Base-by-base conservation (phyloP, 1,140 invertebrate species). In the Meloidogyne hapla region DNA sequence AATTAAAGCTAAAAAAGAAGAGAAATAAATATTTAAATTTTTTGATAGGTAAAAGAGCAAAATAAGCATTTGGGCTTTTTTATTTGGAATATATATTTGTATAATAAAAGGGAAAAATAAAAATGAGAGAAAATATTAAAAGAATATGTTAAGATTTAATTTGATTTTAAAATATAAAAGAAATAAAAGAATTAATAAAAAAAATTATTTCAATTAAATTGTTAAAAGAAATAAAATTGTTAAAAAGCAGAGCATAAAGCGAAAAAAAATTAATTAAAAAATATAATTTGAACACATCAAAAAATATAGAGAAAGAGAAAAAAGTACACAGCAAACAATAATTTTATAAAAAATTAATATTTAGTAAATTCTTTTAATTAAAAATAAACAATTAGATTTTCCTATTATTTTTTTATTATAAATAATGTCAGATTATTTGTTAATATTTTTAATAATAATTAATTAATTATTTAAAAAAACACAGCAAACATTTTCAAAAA, bases 1-100 rank as follows among this genome's bases (percentile, higher is more conserved):
- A 42, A 83, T 68, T 23, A 87, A 77, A 21, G 86, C 85, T 86
- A 75, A 79, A 85, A 76, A 67, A 26, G 45, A 40, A 18, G 25
- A 18, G 25, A n/a, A 56, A 56, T 5, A n/a, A n/a, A 56, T 56
- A 15, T 42, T n/a, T 6, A 8, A n/a, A 21, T 9, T 26, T 15
- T 1, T n/a, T 28, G 21, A n/a, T 28, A 12, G 8, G 1, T n/a
- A 63, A 25, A 33, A 25, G 38, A 23, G 48, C 56, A 65, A 63
- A 70, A 70, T 42, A 26, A 56, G 69, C 26, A 70, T 28, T 33
- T 42, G 56, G 40, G 69, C 25, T 38, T 70, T 28, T 68, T 23
- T 25, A 48, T n/a, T 23, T 70, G 40, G 40, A 15, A 26, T 63
- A 42, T 38, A 18, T 28, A 69, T 28, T 28, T 18, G 26, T 5